phyloP scores from a whole-genome alignment of 2,797 vertebrate species.

The Sebastes aleutianus region DNA sequence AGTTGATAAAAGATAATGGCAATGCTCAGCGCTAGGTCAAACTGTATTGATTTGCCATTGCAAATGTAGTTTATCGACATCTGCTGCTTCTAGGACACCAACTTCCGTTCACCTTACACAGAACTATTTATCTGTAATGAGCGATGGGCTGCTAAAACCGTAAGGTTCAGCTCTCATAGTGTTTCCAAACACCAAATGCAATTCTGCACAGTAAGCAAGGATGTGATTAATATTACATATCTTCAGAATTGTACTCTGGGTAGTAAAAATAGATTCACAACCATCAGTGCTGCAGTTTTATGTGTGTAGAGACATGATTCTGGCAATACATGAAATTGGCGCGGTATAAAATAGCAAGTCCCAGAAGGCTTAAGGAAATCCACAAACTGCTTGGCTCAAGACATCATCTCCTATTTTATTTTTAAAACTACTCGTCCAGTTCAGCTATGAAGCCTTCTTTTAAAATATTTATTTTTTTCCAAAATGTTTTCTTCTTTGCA shows the following conservation, averaged over 20 bases:
- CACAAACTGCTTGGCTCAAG: not conserved
- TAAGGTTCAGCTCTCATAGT: not conserved
- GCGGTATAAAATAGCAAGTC: not conserved
- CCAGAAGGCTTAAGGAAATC: not conserved
- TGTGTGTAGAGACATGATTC: not conserved
- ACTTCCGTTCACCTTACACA: not conserved
- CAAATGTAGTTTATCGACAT: not conserved
- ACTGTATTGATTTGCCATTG: conserved; percentile 6
- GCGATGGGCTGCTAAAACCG: not conserved
- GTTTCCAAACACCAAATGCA: not conserved
- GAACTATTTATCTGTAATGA: not conserved
- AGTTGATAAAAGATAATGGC: not conserved
- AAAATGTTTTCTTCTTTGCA: not conserved
- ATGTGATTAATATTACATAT: conserved; percentile 15
- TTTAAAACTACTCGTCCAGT: not conserved
- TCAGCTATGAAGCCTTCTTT: not conserved
- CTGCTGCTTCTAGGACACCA: not conserved
- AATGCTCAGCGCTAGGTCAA: not conserved
- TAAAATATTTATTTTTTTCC: not conserved
- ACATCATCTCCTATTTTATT: not conserved
- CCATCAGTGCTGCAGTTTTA: not conserved
- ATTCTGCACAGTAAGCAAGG: not conserved
- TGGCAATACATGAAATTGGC: not conserved
- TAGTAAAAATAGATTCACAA: conserved; percentile 11
- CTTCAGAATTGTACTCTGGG: not conserved